Evolutionary conservation across 2,113 vertebrate genomes (phyloP).

Genomic region (Melanerpes formicivorus): DNA sequence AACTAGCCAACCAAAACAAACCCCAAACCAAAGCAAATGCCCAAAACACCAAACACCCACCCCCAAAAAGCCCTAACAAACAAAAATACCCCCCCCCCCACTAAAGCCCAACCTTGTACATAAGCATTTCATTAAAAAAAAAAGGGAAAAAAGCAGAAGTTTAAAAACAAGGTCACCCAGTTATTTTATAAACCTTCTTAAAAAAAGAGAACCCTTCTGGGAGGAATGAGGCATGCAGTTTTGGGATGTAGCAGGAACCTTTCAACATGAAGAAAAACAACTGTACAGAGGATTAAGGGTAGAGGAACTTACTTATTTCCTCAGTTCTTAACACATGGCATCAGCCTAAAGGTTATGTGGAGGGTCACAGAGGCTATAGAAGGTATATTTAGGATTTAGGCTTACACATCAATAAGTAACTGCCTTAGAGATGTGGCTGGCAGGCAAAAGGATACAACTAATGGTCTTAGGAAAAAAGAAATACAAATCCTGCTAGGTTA

Average conservation of each 20-base stretch:
- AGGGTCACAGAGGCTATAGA: neutral
- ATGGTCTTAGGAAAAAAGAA: neutral
- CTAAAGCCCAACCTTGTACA: too few relatives aligned
- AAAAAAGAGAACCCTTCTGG: neutral
- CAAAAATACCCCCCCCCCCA: too few relatives aligned
- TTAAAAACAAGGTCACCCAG: neutral
- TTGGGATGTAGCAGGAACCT: neutral
- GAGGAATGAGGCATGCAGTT: neutral
- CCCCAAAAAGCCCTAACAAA: too few relatives aligned
- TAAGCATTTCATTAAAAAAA: neutral
- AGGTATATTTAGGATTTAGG: neutral
- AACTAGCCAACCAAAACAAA: too few relatives aligned
- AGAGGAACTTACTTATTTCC: neutral
- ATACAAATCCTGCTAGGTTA: neutral
- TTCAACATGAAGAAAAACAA: neutral
- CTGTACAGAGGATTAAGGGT: neutral
- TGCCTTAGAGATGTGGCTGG: neutral
- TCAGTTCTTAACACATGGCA: neutral
- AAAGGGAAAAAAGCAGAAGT: neutral
- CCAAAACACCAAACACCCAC: too few relatives aligned
- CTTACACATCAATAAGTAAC: neutral
- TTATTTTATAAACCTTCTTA: neutral
- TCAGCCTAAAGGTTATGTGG: neutral
- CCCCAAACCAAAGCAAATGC: too few relatives aligned
- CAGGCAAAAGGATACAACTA: neutral